These are phyloP conservation scores for Agrilus planipennis DNA, from an alignment of 1,140 invertebrate genomes.

Conservation along the genomic window DNA sequence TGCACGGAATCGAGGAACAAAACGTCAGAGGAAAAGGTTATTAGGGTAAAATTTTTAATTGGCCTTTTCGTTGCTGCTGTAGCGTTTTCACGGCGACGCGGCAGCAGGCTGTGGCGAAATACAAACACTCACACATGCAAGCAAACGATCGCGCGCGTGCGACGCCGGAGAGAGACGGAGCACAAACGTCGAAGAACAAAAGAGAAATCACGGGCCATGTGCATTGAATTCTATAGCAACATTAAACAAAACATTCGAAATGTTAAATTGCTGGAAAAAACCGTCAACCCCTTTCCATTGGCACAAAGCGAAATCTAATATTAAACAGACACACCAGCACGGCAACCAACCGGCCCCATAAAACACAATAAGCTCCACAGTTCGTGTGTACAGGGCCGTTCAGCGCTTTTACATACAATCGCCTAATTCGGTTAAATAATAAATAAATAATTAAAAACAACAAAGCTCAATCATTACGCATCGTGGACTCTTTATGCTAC, in stretches of 20 bases:
- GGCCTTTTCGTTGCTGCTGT: too few relatives aligned
- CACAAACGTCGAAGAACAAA: background rate
- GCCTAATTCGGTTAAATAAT: conserved; percentile 30
- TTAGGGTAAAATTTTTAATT: too few relatives aligned
- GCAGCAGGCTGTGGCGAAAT: too few relatives aligned
- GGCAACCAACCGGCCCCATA: too few relatives aligned
- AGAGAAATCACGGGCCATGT: background rate
- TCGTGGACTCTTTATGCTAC: conserved; percentile 12
- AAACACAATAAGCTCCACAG: conserved; percentile 29
- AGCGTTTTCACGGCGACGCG: too few relatives aligned
- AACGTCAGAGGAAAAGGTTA: too few relatives aligned
- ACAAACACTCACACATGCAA: too few relatives aligned
- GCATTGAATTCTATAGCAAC: too few relatives aligned
- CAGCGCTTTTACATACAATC: conserved; percentile 28
- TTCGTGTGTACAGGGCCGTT: too few relatives aligned
- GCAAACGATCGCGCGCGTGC: background rate
- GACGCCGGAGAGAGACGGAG: background rate
- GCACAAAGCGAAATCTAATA: conserved; percentile 30
- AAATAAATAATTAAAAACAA: conserved; percentile 32
- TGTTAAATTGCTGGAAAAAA: conserved; percentile 28
- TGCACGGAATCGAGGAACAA: too few relatives aligned
- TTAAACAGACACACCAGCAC: conserved; percentile 28
- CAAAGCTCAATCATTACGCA: conserved; percentile 31
- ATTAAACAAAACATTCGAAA: too few relatives aligned
- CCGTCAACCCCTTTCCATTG: conserved; percentile 20